These are phyloP conservation scores for Holothuria scabra DNA, from an alignment of 53 echinoderm and acorn worm species.

Conservation along the genomic window DNA sequence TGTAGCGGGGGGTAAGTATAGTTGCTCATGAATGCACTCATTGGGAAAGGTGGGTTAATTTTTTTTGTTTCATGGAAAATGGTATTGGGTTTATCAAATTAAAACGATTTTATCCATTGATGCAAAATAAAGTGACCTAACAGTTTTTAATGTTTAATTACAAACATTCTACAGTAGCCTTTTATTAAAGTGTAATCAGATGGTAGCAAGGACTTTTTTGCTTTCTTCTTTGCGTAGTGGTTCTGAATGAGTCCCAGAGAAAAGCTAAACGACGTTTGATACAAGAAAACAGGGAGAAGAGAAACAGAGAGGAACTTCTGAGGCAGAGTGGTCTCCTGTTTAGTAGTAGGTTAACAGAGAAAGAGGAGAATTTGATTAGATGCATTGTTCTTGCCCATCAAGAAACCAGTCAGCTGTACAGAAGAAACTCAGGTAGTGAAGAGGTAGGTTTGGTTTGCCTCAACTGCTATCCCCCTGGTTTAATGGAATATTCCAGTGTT, in stretches of 20 bases:
- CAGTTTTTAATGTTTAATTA: too few species aligned
- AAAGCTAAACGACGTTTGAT: slow-evolving; percentile 91
- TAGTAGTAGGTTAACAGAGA: slow-evolving; percentile 65
- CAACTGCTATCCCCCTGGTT: too few species aligned
- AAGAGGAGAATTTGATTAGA: slow-evolving; percentile 78
- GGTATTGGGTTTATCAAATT: too few species aligned
- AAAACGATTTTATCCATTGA: too few species aligned
- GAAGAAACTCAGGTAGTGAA: slow-evolving; percentile 62
- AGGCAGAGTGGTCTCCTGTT: slow-evolving; percentile 73
- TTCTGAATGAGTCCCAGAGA: slow-evolving; percentile 91
- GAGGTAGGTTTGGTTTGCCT: slow-evolving; percentile 68
- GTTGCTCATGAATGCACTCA: too few species aligned
- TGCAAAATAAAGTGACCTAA: too few species aligned
- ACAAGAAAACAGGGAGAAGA: slow-evolving; percentile 92
- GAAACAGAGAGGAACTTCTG: slow-evolving; percentile 78
- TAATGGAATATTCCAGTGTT: too few species aligned
- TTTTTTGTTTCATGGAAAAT: too few species aligned
- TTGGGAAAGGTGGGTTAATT: too few species aligned
- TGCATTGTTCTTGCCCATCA: slow-evolving; percentile 82
- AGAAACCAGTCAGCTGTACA: slow-evolving; percentile 80
- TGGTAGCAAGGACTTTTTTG: too few species aligned
- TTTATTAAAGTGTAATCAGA: background rate
- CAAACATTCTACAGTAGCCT: background rate
- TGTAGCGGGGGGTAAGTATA: too few species aligned
- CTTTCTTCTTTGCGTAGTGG: slow-evolving; percentile 62